Evolutionary conservation across 1,140 invertebrate species (phyloP).

Genomic region (Hypsibius dujardini): DNA sequence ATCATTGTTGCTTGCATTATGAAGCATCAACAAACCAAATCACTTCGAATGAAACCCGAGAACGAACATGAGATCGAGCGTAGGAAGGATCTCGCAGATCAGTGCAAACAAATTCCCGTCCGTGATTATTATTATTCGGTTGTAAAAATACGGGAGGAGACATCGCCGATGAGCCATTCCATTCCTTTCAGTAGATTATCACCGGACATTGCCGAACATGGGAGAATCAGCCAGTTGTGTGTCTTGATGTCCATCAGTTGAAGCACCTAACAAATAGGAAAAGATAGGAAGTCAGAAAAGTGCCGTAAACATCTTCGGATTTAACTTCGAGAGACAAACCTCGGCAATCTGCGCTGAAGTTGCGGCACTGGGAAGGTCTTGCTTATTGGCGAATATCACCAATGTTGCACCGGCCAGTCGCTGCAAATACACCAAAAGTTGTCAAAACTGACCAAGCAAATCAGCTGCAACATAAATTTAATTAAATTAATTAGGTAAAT

Average conservation of each 20-base stretch:
- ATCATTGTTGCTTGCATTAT: no score
- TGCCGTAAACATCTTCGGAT: neutral
- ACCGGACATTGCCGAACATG: constrained; percentile 82
- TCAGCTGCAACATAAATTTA: no score
- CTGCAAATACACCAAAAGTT: constrained; percentile 32
- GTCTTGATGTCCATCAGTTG: constrained; percentile 74
- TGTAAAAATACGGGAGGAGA: constrained; percentile 74
- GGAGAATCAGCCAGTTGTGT: constrained; percentile 88
- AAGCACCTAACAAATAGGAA: constrained; percentile 44
- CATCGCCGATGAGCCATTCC: constrained; percentile 87
- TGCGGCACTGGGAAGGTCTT: constrained; percentile 77
- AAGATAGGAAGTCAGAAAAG: constrained; percentile 4
- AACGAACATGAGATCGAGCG: no score
- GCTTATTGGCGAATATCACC: constrained; percentile 89
- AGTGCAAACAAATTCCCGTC: no score
- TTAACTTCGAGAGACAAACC: constrained; percentile 32
- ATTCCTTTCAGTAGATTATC: constrained; percentile 81
- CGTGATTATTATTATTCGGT: neutral
- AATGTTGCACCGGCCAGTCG: constrained; percentile 78
- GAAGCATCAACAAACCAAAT: no score
- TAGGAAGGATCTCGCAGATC: no score
- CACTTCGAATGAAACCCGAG: no score
- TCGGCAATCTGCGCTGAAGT: constrained; percentile 62
- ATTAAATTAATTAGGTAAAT: no score
- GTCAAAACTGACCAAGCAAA: no score